phyloP scores from a whole-genome alignment of 2,797 vertebrate genomes.

The Muscicapa striata region DNA sequence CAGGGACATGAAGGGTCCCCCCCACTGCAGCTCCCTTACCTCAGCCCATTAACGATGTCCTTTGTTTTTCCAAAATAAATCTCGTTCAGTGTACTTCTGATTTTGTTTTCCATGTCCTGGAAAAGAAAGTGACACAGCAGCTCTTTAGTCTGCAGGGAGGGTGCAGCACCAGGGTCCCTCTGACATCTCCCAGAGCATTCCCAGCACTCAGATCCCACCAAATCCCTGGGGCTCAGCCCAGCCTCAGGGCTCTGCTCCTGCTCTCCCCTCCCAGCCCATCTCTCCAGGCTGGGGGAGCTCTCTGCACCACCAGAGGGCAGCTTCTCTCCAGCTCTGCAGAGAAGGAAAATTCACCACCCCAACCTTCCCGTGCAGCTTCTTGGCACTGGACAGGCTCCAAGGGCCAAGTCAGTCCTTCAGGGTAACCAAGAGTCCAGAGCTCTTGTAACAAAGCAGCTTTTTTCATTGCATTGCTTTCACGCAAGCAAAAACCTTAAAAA shows the following conservation, averaged over 20 bases:
- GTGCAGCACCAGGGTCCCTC: not conserved
- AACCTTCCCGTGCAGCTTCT: rapidly evolving
- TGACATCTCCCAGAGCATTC: rapidly evolving
- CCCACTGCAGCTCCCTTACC: conserved; percentile 76
- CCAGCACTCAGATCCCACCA: not conserved
- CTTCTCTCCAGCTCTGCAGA: not conserved
- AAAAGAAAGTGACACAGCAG: not conserved
- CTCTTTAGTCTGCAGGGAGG: not conserved
- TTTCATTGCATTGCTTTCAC: not conserved
- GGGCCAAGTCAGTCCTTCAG: not conserved
- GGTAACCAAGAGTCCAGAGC: rapidly evolving
- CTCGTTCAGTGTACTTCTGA: conserved; percentile 98
- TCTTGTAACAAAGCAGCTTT: not conserved
- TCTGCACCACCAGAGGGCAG: conserved; percentile 56
- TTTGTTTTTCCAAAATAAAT: conserved; percentile 99
- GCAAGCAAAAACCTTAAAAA: not conserved
- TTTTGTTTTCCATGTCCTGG: conserved; percentile 99
- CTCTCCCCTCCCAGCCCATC: not conserved
- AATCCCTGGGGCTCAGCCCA: not conserved
- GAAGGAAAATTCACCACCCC: not conserved
- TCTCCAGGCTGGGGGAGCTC: rapidly evolving
- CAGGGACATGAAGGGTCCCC: not conserved
- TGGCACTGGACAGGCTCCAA: rapidly evolving
- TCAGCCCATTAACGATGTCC: conserved; percentile 98
- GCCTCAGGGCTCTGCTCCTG: not conserved